Evolutionary conservation across 2,888 invertebrate species (phyloP).

Genomic region (Polydrusus cervinus): DNA sequence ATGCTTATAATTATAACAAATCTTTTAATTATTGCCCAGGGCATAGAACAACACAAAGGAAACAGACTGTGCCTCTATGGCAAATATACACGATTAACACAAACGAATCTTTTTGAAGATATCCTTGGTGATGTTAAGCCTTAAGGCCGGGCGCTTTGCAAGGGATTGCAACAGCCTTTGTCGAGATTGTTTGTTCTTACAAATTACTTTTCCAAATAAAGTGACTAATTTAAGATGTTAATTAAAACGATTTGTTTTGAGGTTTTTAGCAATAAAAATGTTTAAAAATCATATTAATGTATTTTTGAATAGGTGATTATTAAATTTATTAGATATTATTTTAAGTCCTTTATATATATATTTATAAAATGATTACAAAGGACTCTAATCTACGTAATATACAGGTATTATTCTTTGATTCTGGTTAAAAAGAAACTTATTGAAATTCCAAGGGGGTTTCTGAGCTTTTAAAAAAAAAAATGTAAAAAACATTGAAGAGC

Average conservation of each 20-base stretch:
- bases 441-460: no score
- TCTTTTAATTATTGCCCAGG: slow-evolving; percentile 65
- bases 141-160: slow-evolving; percentile 42
- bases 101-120: slow-evolving; percentile 52
- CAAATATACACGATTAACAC: slow-evolving; percentile 52
- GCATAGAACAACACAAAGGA: slow-evolving; percentile 55
- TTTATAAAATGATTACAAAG: neutral
- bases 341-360: no score
- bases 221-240: slow-evolving; percentile 46
- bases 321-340: slow-evolving; percentile 4
- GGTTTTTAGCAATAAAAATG: slow-evolving; percentile 24
- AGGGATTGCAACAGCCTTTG: slow-evolving; percentile 49
- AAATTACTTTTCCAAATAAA: slow-evolving; percentile 49
- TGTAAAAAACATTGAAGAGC: no score
- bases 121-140: slow-evolving; percentile 50
- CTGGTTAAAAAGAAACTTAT: no score
- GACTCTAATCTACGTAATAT: no score
- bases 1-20: slow-evolving; percentile 65
- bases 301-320: no score
- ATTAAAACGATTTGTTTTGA: slow-evolving; percentile 49
- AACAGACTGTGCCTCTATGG: slow-evolving; percentile 44
- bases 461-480: no score
- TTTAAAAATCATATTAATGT: no score
- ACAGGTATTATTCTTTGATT: no score
- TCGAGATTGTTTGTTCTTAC: slow-evolving; percentile 48